Percentiles rank a stretch among this genome's conserved stretches.
These are phyloP conservation scores for Sabatieria punctata DNA, from an alignment of 2,888 invertebrate genomes.

Conservation along the genomic window DNA sequence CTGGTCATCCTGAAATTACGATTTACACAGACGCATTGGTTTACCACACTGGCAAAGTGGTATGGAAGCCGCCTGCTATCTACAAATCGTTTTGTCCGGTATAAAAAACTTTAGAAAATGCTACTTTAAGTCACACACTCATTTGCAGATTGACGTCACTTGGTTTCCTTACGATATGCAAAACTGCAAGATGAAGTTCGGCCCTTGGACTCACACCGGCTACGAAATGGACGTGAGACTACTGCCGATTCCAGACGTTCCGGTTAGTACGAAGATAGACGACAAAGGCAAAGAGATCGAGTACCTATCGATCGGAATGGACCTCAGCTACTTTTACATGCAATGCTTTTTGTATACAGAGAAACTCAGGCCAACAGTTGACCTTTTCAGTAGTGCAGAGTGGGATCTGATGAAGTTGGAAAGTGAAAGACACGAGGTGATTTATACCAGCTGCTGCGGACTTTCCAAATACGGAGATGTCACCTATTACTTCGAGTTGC, in stretches of 20 bases:
- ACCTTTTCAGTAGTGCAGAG: slow-evolving; percentile 31
- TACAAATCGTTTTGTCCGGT: slow-evolving; percentile 31
- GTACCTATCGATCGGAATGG: slow-evolving; percentile 28
- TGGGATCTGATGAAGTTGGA: slow-evolving; percentile 28
- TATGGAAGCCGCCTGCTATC: slow-evolving; percentile 31
- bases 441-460: slow-evolving; percentile 28
- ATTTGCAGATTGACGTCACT: slow-evolving; percentile 28
- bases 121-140: no score
- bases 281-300: slow-evolving; percentile 17
- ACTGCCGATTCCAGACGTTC: background rate
- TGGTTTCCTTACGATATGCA: slow-evolving; percentile 31
- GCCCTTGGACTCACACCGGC: slow-evolving; percentile 30
- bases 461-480: slow-evolving; percentile 30
- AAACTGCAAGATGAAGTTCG: slow-evolving; percentile 29
- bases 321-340: slow-evolving; percentile 27
- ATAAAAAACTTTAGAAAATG: no score
- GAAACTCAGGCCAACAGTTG: no score
- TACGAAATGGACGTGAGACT: slow-evolving; percentile 20
- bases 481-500: slow-evolving; percentile 26
- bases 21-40: slow-evolving; percentile 24
- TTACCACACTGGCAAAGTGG: slow-evolving; percentile 25
- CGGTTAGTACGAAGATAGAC: background rate
- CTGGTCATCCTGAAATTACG: slow-evolving; percentile 31
- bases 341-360: no score
- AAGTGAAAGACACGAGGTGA: slow-evolving; percentile 24